Base-by-base conservation (phyloP, 1,140 invertebrate genomes). In the Scylla paramamosain region DNA sequence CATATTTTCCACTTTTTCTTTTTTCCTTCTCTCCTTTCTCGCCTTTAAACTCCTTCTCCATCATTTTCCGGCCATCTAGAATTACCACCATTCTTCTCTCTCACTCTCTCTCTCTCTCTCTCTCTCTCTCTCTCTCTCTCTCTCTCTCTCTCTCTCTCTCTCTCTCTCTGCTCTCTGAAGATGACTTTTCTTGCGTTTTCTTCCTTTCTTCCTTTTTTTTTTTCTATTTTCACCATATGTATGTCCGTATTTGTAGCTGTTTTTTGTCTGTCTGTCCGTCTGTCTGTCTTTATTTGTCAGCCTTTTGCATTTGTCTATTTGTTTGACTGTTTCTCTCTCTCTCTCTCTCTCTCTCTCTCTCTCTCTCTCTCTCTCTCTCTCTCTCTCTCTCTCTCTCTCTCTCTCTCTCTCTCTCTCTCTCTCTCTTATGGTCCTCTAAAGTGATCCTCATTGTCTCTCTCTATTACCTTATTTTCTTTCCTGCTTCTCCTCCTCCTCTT, bases 21-120 rank as follows among this genome's bases (percentile, higher is more conserved):
- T 20, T 20, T 77, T n/a, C 10, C 16, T n/a, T 77, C 67, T 77
- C 16, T 77, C 25, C 20, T 20, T 77, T 3, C 20, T 77, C 25
- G n/a, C n/a, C 67, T 77, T 77, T 77, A n/a, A 77, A 77, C 20
- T 77, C 67, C 67, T 77, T n/a, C 67, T n/a, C n/a, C 67, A n/a
- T 77, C 67, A n/a, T 77, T 77, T n/a, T 77, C 67, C 67, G 6
- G 6, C n/a, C 67, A 77, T 77, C 67, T 77, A 25, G 67, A 77
- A 87, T 46, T 87, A 32, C 84, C 84, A 16, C 31, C 31, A 32
- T 46, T 20, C 29, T 28, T 87, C 84, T 87, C 84, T 87, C 84
- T 87, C 84, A 39, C 84, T 87, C 84, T 87, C 84, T 87, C 83
- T 87, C 84, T 87, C 84, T 87, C 84, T 87, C 84, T 87, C 84